Evolutionary conservation across 1,140 invertebrate species (phyloP), one percentile per base, ranked within the genome.

Genomic region (Bombus difficillimus): DNA sequence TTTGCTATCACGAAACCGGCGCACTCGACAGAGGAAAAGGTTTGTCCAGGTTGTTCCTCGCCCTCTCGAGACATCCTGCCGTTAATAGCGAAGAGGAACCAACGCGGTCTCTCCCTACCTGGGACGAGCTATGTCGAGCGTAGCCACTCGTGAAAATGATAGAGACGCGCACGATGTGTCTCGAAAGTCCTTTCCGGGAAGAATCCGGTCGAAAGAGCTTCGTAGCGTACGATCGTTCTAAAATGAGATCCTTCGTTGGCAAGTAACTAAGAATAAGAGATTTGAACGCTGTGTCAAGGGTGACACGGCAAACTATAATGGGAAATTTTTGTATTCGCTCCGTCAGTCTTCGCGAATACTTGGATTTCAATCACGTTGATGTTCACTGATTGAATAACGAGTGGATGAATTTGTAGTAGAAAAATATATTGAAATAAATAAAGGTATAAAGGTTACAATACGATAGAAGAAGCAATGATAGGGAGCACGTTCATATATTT

Each of bases 31-130:
- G 43, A 64, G 71, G 84, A 82, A 88, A 77, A 87, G 66, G 86
- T 89, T 89, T 89, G 85, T 86, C 88, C 77, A 87, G 78, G 53
- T 84, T 90, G 88, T 77, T 88, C 72, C 84, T 83, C 87, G 88
- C 82, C 53, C 71, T 66, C 83, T 47, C 76, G 68, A 72, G 89
- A 87, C 89, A 86, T 89, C 85, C 83, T 81, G 87, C 76, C 80
- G 80, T 53, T 89, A 89, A 89, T 83, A 76, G 80, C 84, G 68
- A 57, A 41, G 66, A 89, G 64, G 76, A 64, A 82, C 79, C 62
- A 74, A 10, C 72, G 69, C 39, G n/a, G 41, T 15, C 59, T n/a
- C 57, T 84, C 68, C 82, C 43, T 57, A n/a, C 75, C 64, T 32
- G 25, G 69, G 28, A 22, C 41, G 66, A 72, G 83, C 53, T 66